Evolutionary conservation across 2,113 vertebrate species (phyloP).

Genomic region (Dicaeum eximium): DNA sequence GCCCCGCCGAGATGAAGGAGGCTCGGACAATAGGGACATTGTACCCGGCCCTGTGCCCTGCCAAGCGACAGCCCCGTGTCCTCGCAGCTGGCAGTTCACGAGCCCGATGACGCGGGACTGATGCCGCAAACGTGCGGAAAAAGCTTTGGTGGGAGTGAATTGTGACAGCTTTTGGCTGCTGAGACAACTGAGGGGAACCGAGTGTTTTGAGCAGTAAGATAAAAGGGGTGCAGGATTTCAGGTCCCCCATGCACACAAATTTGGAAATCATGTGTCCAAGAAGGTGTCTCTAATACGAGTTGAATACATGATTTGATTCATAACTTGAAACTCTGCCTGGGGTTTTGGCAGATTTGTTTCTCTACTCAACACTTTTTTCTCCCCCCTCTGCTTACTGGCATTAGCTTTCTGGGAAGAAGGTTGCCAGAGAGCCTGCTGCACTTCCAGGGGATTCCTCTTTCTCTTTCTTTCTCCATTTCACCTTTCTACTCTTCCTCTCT

Average conservation of each 20-base stretch:
- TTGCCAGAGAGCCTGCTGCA: not conserved
- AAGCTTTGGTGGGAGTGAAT: not conserved
- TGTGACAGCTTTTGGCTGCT: not conserved
- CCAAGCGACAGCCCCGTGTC: not conserved
- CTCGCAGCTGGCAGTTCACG: rapidly evolving
- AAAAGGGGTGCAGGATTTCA: not conserved
- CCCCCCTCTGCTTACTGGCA: not conserved
- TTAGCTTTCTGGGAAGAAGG: not conserved
- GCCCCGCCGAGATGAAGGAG: not conserved
- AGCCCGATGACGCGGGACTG: rapidly evolving
- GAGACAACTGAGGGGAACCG: not conserved
- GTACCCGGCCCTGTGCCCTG: not conserved
- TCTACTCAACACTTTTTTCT: not conserved
- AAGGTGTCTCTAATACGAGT: not conserved
- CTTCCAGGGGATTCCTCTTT: not conserved
- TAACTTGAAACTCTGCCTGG: not conserved
- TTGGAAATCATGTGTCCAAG: not conserved
- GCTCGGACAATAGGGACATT: not conserved
- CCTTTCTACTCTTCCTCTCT: not conserved
- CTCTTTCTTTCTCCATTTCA: not conserved
- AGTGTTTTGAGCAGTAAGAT: not conserved
- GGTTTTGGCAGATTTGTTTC: not conserved
- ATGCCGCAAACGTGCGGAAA: rapidly evolving
- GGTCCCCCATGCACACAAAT: not conserved
- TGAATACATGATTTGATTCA: not conserved